These are phyloP conservation scores for Erebia aethiops DNA, from an alignment of 2,888 invertebrate genomes.

Conservation along the genomic window DNA sequence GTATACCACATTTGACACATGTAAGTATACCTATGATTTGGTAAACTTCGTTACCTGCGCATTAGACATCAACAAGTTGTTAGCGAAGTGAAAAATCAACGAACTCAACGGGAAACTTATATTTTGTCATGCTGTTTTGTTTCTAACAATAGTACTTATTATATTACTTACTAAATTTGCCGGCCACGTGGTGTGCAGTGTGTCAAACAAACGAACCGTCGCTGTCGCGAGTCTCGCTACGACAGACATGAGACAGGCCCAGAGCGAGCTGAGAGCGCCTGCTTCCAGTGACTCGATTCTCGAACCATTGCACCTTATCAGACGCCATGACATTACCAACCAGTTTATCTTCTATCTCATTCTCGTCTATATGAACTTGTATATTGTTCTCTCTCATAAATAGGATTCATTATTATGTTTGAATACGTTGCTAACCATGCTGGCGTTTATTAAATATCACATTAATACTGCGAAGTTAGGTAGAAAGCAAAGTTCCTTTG, in stretches of 20 bases:
- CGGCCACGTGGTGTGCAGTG: slow-evolving; percentile 70
- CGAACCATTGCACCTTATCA: slow-evolving; percentile 46
- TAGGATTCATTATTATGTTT: slow-evolving; percentile 3
- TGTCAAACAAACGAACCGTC: slow-evolving; percentile 55
- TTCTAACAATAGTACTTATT: not conserved
- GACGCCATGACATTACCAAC: slow-evolving; percentile 39
- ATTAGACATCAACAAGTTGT: slow-evolving; percentile 6
- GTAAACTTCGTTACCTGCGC: not conserved
- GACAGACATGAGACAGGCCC: slow-evolving; percentile 63
- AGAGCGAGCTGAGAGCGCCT: slow-evolving; percentile 44
- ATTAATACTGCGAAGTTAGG: slow-evolving; percentile 43
- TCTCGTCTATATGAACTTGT: slow-evolving; percentile 13
- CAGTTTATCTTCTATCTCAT: slow-evolving; percentile 38
- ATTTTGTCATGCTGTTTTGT: not conserved
- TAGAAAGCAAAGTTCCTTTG: slow-evolving; percentile 22
- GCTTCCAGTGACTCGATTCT: slow-evolving; percentile 33
- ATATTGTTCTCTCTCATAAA: slow-evolving; percentile 36
- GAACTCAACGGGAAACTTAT: not conserved
- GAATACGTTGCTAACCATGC: slow-evolving; percentile 1
- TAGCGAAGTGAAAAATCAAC: not conserved
- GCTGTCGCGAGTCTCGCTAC: slow-evolving; percentile 70
- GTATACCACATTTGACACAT: not conserved
- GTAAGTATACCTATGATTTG: not conserved
- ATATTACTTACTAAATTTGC: slow-evolving; percentile 64
- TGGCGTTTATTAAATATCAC: not conserved